Evolutionary conservation across 2,113 vertebrate species (phyloP).

Genomic region (Thamnaconus septentrionalis): DNA sequence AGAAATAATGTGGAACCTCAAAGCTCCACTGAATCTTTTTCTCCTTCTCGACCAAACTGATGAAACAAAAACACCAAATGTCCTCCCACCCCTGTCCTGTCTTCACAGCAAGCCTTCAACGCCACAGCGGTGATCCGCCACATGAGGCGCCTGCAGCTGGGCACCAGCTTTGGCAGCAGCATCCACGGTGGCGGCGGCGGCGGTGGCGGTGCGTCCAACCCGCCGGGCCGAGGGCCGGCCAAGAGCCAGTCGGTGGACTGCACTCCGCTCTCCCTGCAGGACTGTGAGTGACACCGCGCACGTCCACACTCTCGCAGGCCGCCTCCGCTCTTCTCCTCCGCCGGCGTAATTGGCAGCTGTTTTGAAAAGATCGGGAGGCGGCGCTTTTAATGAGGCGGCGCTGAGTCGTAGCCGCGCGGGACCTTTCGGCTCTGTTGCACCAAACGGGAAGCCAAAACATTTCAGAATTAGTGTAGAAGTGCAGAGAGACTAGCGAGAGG

Average conservation of each 20-base stretch:
- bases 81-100: conserved; percentile 1
- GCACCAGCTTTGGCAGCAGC: conserved; percentile 82
- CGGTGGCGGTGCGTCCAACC: conserved; percentile 68
- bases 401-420: neutral
- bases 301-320: neutral
- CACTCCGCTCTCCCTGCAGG: conserved; percentile 76
- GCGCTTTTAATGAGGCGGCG: conserved; percentile 3
- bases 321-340: neutral
- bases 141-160: conserved; percentile 93
- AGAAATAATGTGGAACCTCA: too few species aligned
- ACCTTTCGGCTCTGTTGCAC: too few species aligned
- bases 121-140: conserved; percentile 96
- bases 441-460: too few species aligned
- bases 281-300: conserved; percentile 83
- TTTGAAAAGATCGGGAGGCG: neutral
- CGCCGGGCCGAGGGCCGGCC: conserved; percentile 73
- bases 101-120: conserved; percentile 93
- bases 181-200: conserved; percentile 52
- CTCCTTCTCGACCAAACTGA: too few species aligned
- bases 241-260: conserved; percentile 85
- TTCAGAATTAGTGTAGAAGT: too few species aligned
- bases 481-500: too few species aligned
- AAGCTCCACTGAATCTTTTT: too few species aligned
- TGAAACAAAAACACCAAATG: too few species aligned
- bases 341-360: neutral